Evolutionary conservation across 2,888 invertebrate genomes (phyloP), one percentile per base, ranked within the genome.

Genomic region (Nymphalis urticae): DNA sequence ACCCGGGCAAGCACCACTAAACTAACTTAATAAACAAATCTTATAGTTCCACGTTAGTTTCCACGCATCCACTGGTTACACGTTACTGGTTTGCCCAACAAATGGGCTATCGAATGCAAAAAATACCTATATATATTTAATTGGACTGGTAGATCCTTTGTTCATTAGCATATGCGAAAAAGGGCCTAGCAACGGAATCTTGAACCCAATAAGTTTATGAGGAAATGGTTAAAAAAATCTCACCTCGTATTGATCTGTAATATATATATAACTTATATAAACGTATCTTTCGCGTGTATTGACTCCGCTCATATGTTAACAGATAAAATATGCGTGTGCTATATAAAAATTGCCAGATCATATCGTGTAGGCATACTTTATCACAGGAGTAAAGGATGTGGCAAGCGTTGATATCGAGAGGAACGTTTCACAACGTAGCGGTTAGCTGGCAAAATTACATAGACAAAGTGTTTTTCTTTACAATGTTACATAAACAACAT

Each of bases 341-440:
- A 72, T 65, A 72, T 71, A 73, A 75, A 73, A 73, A 75, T 66
- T 73, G 72, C 69, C 70, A 73, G 73, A 71, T 73, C 71, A 67
- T 66, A 71, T 61, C 66, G 71, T 66, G 68, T 70, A 62, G 58
- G 66, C 66, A 64, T 65, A 42, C n/a, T 69, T 83, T 85, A 82
- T 83, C 83, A 68, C 69, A 76, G 75, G 77, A 76, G 77, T 76
- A 82, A 82, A 85, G 85, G 85, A 85, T 82, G 83, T 85, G 76
- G 75, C 77, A 71, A 68, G 68, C 73, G 68, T 74, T 77, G 80
- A 80, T 84, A 82, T 77, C 76, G 71, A 71, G 72, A 73, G 74
- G 74, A 76, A 75, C 75, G 73, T 83, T 82, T 82, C 82, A 80
- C 77, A 83, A 82, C 70, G 65, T 56, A 64, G 66, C 62, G 53